phyloP scores from a whole-genome alignment of 2,797 vertebrate genomes.

The Bryconaethiops microstoma region DNA sequence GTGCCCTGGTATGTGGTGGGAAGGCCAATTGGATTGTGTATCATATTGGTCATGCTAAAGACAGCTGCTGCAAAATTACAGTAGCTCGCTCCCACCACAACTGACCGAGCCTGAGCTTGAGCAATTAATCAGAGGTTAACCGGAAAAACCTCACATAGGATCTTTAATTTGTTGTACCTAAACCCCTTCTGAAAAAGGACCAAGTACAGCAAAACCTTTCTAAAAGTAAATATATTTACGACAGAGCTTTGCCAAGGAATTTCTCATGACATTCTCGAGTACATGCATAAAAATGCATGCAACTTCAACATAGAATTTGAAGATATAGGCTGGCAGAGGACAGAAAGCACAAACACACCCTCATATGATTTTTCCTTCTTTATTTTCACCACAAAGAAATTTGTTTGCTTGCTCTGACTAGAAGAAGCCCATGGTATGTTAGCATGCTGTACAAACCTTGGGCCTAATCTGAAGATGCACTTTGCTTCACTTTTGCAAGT shows the following conservation, averaged over 20 bases:
- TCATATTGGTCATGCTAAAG: constrained; percentile 69
- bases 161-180: constrained; percentile 73
- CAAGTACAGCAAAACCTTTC: constrained; percentile 52
- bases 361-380: constrained; percentile 7
- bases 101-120: constrained; percentile 66
- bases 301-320: constrained; percentile 28
- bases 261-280: constrained; percentile 58
- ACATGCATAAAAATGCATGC: constrained; percentile 47
- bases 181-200: constrained; percentile 54
- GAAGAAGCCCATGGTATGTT: constrained; percentile 1
- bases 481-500: neutral
- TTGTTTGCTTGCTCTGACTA: constrained; percentile 29
- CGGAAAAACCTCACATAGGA: constrained; percentile 69
- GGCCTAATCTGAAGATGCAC: neutral
- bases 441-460: neutral
- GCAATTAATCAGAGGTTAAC: constrained; percentile 82
- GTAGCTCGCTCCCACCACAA: constrained; percentile 74
- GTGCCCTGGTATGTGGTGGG: constrained; percentile 72
- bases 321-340: constrained; percentile 17
- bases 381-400: neutral
- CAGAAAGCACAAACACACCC: neutral
- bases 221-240: constrained; percentile 60
- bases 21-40: constrained; percentile 73
- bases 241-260: constrained; percentile 48
- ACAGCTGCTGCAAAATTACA: constrained; percentile 81